Evolutionary conservation across 2,797 vertebrate species (phyloP), one percentile per base, ranked within the genome.

Genomic region (Hemitrygon akajei): DNA sequence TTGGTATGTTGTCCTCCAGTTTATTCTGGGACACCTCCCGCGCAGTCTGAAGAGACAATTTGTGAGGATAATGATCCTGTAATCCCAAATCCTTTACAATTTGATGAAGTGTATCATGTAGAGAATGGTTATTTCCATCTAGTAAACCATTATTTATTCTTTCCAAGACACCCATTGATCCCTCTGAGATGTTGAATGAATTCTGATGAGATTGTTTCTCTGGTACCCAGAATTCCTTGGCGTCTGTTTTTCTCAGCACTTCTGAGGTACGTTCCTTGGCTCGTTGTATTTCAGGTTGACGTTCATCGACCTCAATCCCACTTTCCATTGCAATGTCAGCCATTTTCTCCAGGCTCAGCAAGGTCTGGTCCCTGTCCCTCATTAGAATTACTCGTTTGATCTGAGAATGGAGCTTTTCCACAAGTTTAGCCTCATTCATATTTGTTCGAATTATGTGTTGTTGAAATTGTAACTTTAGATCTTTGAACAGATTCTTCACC

Each of bases 261-360:
- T n/a, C n/a, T n/a, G n/a, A n/a, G n/a, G n/a, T n/a, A n/a, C n/a
- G 95, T 37, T 75, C 12, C 87, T 96, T 96, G 0, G 95, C 97
- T 14, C 4, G 94, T 94, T 97, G 95, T n/a, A 96, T 96, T 94
- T 97, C 97, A 40, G 94, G 94, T 0, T 94, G 58, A 82, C 96
- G 96, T 95, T 98, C 97, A 10, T 98, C 98, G 0, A 98, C 95
- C 27, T 80, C 93, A 25, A 98, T 94, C 63, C 96, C 96, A 76
- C 96, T 94, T 56, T 96, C 96, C 0, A 94, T 94, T 3, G 97
- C 97, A 0, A 27, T 71, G 0, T 95, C 94, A 0, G 96, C 96
- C 94, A 96, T 96, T 77, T 95, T 96, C 94, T 97, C 97, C 92
- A 98, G 94, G 11, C 96, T 96, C n/a, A 96, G 94, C 25, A 60